Evolutionary conservation across 2,113 vertebrate genomes (phyloP).

Genomic region (Saccopteryx bilineata): DNA sequence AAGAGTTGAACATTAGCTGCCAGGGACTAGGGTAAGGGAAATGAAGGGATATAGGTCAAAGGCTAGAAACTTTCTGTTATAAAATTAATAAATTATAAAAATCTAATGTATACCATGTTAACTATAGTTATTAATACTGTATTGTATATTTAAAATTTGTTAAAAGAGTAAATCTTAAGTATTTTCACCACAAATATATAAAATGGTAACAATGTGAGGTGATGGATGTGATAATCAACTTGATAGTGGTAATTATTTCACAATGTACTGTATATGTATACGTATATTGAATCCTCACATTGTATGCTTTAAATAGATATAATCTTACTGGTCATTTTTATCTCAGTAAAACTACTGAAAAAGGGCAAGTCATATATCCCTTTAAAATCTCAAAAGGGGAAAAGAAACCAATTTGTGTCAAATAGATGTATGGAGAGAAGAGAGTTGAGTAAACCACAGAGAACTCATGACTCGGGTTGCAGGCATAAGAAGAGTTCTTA

Average conservation of each 20-base stretch:
- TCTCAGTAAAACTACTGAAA: not conserved
- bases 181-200: not conserved
- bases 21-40: not conserved
- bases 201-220: slow-evolving; percentile 1
- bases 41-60: not conserved
- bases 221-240: not conserved
- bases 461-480: not conserved
- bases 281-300: not conserved
- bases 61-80: not conserved
- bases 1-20: not conserved
- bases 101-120: not conserved
- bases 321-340: not conserved
- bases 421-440: not conserved
- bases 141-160: not conserved
- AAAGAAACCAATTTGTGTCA: not conserved
- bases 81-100: not conserved
- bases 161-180: not conserved
- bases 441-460: fast-evolving
- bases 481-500: not conserved
- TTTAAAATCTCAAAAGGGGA: not conserved
- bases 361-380: not conserved
- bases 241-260: not conserved
- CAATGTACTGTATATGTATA: not conserved
- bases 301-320: not conserved
- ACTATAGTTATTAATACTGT: not conserved